Conservation (phyloP, 2,113 vertebrate genomes). For the Morone chrysops region DNA sequence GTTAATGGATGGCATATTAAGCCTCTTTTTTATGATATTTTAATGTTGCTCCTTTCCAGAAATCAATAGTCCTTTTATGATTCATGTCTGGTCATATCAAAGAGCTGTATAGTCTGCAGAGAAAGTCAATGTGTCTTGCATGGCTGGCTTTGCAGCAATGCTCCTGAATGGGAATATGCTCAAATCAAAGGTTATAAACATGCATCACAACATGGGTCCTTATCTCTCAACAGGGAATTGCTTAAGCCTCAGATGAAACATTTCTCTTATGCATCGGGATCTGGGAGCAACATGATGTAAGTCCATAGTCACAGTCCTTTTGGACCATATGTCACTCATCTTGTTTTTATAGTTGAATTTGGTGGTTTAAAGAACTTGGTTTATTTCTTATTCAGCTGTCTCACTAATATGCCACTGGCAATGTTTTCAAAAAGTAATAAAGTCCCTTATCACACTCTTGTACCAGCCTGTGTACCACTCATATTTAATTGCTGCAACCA, state of each 20-base stretch:
- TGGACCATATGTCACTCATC: slow-evolving; percentile 42
- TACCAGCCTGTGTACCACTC: slow-evolving; percentile 14
- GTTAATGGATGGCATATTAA: slow-evolving; percentile 45
- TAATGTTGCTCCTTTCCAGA: slow-evolving; percentile 53
- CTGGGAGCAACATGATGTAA: slow-evolving; percentile 70
- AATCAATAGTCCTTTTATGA: slow-evolving; percentile 68
- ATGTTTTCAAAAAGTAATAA: slow-evolving; percentile 52
- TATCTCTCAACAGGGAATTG: slow-evolving; percentile 55
- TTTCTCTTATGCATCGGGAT: slow-evolving; percentile 40
- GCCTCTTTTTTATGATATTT: slow-evolving; percentile 47
- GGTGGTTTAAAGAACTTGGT: slow-evolving; percentile 45
- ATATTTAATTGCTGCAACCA: slow-evolving; percentile 8
- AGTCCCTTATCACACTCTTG: slow-evolving; percentile 18
- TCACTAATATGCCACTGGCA: slow-evolving; percentile 44
- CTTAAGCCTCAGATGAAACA: slow-evolving; percentile 64
- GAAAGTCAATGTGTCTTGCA: slow-evolving; percentile 62
- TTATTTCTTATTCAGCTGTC: slow-evolving; percentile 41
- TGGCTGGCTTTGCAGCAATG: slow-evolving; percentile 49
- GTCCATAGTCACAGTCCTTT: slow-evolving; percentile 58
- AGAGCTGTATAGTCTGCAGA: slow-evolving; percentile 33
- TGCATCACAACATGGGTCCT: slow-evolving; percentile 64
- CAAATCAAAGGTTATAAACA: slow-evolving; percentile 77
- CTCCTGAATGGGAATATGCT: slow-evolving; percentile 69
- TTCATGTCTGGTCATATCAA: slow-evolving; percentile 64
- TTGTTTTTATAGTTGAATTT: slow-evolving; percentile 43